phyloP scores from a whole-genome alignment of 2,888 invertebrate species.

The Ormyrus nitidulus region DNA sequence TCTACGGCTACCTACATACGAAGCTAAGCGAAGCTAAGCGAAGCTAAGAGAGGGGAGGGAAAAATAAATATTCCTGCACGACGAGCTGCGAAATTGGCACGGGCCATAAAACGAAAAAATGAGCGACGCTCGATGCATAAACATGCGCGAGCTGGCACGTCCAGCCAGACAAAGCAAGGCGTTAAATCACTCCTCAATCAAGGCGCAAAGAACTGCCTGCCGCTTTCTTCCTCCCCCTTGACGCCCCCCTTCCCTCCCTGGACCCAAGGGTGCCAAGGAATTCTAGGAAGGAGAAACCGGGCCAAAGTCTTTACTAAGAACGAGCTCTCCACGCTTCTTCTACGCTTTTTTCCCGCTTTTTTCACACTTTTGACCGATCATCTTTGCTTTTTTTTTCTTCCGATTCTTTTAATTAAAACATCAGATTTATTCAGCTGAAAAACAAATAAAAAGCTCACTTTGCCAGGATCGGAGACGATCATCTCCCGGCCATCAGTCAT shows the following conservation, averaged over 20 bases:
- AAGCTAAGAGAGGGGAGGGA: not conserved
- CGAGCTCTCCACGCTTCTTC: not conserved
- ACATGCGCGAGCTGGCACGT: not conserved
- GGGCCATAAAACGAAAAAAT: not conserved
- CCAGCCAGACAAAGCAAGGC: constrained; percentile 39
- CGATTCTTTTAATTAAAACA: too few species aligned
- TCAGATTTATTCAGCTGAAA: too few species aligned
- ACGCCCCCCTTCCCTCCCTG: too few species aligned
- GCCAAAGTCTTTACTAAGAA: too few species aligned
- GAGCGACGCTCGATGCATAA: constrained; percentile 17
- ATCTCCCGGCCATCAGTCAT: too few species aligned
- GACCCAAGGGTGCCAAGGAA: too few species aligned
- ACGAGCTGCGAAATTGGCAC: too few species aligned
- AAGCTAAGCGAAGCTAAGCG: not conserved
- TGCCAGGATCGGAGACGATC: too few species aligned
- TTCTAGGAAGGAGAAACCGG: too few species aligned
- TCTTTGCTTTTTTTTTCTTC: too few species aligned
- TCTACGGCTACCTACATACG: not conserved
- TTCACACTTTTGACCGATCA: not conserved
- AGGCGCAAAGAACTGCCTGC: not conserved
- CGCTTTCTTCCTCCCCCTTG: too few species aligned
- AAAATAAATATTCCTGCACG: not conserved
- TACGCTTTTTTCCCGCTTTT: not conserved
- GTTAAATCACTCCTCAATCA: constrained; percentile 52
- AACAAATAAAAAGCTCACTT: too few species aligned